phyloP scores from a whole-genome alignment of 1,140 invertebrate species.

The Himalopsyche phryganea region DNA sequence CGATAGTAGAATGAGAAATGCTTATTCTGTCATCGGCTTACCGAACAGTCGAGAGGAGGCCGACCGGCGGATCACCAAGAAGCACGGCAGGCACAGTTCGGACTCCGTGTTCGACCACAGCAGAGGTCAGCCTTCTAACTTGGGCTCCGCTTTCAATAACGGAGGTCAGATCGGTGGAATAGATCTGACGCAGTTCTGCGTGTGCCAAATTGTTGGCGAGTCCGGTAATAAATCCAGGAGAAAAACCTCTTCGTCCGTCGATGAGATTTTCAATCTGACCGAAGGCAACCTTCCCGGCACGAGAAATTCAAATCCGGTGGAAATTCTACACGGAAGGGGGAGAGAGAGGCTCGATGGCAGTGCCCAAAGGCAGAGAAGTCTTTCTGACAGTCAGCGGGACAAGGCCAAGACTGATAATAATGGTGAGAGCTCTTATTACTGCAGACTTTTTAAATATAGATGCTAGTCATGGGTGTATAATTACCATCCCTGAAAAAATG shows the following conservation, averaged over 20 bases:
- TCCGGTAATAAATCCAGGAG: slow-evolving; percentile 31
- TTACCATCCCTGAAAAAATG: too few relatives aligned
- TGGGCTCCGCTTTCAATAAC: too few relatives aligned
- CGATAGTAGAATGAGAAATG: slow-evolving; percentile 38
- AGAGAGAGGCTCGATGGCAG: slow-evolving; percentile 20
- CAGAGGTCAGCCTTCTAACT: slow-evolving; percentile 3
- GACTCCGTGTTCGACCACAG: slow-evolving; percentile 37
- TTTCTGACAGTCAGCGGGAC: slow-evolving; percentile 64
- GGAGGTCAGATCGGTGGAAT: slow-evolving; percentile 39
- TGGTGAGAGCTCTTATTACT: slow-evolving; percentile 5
- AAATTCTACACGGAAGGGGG: slow-evolving; percentile 12
- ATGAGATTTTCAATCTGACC: slow-evolving; percentile 62
- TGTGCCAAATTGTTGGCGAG: slow-evolving; percentile 42
- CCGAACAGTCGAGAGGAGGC: slow-evolving; percentile 6
- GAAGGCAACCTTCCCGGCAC: slow-evolving; percentile 36
- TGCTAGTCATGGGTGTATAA: too few relatives aligned
- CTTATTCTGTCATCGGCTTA: slow-evolving; percentile 25
- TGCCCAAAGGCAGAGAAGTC: slow-evolving; percentile 66
- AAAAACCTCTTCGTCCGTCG: slow-evolving; percentile 60
- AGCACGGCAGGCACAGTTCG: slow-evolving; percentile 46
- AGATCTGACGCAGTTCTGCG: slow-evolving; percentile 51
- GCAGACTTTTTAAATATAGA: too few relatives aligned
- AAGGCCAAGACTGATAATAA: slow-evolving; percentile 49
- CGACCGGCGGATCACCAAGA: slow-evolving; percentile 32
- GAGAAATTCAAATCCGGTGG: slow-evolving; percentile 10